Evolutionary conservation across 2,113 vertebrate species (phyloP).

Genomic region (Tachycineta bicolor): DNA sequence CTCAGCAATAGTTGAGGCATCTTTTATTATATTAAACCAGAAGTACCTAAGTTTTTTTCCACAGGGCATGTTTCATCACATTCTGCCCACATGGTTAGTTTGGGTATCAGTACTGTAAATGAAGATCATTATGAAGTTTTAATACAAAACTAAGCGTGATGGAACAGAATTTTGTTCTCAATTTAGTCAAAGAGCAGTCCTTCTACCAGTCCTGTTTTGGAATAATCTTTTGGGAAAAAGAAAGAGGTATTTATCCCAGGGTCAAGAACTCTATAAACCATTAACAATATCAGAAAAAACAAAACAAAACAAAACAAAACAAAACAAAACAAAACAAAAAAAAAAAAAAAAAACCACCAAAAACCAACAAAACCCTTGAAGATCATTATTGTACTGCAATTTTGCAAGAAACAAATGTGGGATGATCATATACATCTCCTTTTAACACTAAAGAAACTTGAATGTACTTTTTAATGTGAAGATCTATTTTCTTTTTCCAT

Average conservation of each 20-base stretch:
- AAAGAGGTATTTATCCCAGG: not conserved
- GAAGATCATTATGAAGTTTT: not conserved
- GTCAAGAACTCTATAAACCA: not conserved
- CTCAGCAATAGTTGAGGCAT: not conserved
- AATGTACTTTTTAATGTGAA: not conserved
- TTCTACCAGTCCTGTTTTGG: not conserved
- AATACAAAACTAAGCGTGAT: not conserved
- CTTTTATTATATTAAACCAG: not conserved
- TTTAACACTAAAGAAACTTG: not conserved
- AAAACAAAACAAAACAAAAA: too few species aligned
- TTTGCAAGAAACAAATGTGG: not conserved
- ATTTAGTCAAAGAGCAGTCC: not conserved
- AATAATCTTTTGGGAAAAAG: not conserved
- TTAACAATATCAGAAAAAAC: not conserved
- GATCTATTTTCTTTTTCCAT: not conserved
- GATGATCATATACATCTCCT: not conserved
- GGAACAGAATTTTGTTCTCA: not conserved
- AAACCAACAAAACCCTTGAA: not conserved
- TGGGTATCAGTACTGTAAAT: not conserved
- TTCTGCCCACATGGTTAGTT: not conserved
- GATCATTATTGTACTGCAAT: rapidly evolving
- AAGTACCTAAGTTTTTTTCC: not conserved
- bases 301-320: too few species aligned
- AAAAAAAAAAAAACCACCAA: not conserved
- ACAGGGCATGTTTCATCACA: not conserved